A percentile compares a stretch with the other conserved stretches of the same genome.
Conservation (phyloP, 1,140 invertebrate species). For the Bombus superbus region DNA sequence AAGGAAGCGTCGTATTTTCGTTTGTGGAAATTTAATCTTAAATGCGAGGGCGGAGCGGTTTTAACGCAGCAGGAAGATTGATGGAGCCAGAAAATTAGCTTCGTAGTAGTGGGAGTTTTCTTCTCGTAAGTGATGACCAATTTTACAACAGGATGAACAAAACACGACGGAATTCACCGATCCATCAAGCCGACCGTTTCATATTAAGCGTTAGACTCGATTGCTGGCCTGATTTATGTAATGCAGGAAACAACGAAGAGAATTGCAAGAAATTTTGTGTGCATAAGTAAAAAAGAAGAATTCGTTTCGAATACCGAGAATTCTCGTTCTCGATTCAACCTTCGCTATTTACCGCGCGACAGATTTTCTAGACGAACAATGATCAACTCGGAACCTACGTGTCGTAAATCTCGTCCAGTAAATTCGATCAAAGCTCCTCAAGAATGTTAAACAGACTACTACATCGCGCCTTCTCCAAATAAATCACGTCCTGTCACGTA, state of each 20-base stretch:
- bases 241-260: neutral
- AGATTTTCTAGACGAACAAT: neutral
- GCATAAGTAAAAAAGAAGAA: neutral
- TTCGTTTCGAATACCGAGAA: neutral
- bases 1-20: neutral
- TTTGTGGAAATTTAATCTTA: conserved; percentile 20
- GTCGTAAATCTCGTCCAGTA: neutral
- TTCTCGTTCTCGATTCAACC: too few relatives aligned
- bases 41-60: neutral
- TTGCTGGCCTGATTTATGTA: neutral
- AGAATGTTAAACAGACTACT: neutral
- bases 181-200: neutral
- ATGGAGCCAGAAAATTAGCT: conserved; percentile 21
- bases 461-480: neutral
- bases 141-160: neutral
- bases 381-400: neutral
- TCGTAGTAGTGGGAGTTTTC: neutral
- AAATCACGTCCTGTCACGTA: neutral
- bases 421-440: neutral
- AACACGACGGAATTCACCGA: conserved; percentile 12
- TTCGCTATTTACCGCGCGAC: neutral
- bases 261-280: neutral
- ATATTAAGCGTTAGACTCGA: neutral
- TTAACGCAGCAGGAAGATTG: conserved; percentile 6
- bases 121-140: neutral